These are phyloP conservation scores for Strigamia crassipes DNA, from an alignment of 2,888 invertebrate genomes.

Conservation along the genomic window DNA sequence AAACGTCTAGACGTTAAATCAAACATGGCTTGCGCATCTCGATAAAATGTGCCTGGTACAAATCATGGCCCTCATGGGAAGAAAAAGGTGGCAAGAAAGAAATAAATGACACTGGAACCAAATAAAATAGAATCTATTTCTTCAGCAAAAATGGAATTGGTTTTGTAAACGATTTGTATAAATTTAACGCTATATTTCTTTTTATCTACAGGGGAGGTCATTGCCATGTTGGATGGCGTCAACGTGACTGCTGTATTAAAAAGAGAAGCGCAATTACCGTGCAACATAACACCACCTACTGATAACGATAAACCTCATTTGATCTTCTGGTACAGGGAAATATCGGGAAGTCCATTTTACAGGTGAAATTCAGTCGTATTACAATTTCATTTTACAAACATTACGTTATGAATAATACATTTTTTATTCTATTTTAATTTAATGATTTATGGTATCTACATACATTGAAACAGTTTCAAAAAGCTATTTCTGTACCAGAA, in stretches of 20 bases:
- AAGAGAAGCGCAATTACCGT: slow-evolving; percentile 74
- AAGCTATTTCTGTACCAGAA: no score
- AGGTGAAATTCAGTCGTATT: slow-evolving; percentile 67
- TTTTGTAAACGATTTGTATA: slow-evolving; percentile 42
- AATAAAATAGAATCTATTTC: slow-evolving; percentile 40
- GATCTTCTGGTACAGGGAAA: slow-evolving; percentile 88
- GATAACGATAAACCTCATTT: slow-evolving; percentile 79
- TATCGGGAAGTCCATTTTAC: slow-evolving; percentile 86
- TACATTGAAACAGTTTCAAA: no score
- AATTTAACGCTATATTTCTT: slow-evolving; percentile 46
- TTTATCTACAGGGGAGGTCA: slow-evolving; percentile 49
- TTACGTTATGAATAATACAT: not conserved
- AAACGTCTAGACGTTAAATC: slow-evolving; percentile 38
- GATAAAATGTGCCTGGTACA: slow-evolving; percentile 42
- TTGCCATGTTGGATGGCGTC: slow-evolving; percentile 43
- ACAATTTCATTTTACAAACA: not conserved
- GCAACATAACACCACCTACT: slow-evolving; percentile 78
- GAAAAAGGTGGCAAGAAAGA: slow-evolving; percentile 33
- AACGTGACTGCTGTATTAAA: slow-evolving; percentile 54
- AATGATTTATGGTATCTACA: no score
- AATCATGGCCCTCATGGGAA: slow-evolving; percentile 28
- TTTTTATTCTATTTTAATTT: no score
- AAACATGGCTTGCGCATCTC: slow-evolving; percentile 42
- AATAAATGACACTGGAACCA: slow-evolving; percentile 38
- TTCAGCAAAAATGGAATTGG: slow-evolving; percentile 31